Evolutionary conservation across 2,888 invertebrate genomes (phyloP), one percentile per base, ranked within the genome.

Genomic region (Lasioglossum oenotherae): DNA sequence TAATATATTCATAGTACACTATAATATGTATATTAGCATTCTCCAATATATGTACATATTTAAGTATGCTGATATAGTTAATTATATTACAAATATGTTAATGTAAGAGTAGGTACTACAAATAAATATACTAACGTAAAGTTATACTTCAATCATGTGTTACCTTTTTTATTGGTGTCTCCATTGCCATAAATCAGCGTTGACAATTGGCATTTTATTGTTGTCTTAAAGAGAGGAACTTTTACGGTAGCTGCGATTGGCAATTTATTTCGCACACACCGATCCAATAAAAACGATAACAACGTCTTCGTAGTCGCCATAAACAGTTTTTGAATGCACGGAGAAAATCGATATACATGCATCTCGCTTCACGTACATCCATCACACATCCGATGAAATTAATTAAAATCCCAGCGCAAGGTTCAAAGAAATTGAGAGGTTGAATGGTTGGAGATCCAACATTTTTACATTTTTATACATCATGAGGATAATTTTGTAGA

Each of bases 341-440:
- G 10, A 41, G 38, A 35, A 72, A 38, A 44, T 72, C 72, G 38
- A 72, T 72, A 72, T 72, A 41, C 44, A 41, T 72, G 44, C 44
- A 41, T 41, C 38, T 72, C 23, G 31, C 31, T 31, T 31, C 64
- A 57, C n/a, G 57, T 57, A n/a, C 57, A n/a, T 57, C 57, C 57
- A 57, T 57, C 57, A 57, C 57, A 31, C 6, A 64, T 64, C 14
- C 64, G 31, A 64, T 16, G 64, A 31, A 31, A 64, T 64, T 64
- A 64, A 64, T 64, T 64, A 64, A 64, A 64, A 64, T 64, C 31
- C 16, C 16, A 31, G 19, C 16, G 64, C 64, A 19, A 31, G 64
- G 31, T 31, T 31, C 31, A 64, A 64, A 64, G 64, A 64, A 31
- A 31, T 19, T 31, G 2, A 6, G 64, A 2, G 64, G 31, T 31